Evolutionary conservation across 2,113 vertebrate genomes (phyloP), one percentile per base, ranked within the genome.

Genomic region (Anguilla rostrata): DNA sequence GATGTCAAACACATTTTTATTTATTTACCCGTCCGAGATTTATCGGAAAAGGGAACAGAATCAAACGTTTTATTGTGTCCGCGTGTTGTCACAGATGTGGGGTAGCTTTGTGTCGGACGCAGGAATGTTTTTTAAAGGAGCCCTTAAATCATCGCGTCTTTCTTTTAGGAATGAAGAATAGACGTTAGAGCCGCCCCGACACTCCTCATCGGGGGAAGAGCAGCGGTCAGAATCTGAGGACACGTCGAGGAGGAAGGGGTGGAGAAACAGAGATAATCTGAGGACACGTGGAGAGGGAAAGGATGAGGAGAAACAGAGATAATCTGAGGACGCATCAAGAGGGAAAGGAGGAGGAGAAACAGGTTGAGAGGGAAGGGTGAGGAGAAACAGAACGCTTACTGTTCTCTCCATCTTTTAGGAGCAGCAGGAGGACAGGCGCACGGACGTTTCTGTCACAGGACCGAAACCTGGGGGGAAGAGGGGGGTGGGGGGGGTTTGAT

Each of bases 21-120:
- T 84, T 84, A 87, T 78, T 84, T 53, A 34, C 75, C 83, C 66
- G 71, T 79, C 86, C 18, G 49, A 87, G 34, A 84, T 87, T 79
- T 84, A 87, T 66, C 80, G 82, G 39, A 87, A 49, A 75, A 26
- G 82, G 34, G 40, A 43, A 83, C 60, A 12, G 26, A 60, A 46
- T 83, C 66, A 84, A 26, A 53, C 56, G 53, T 87, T 84, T 63
- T 63, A 60, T 87, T 75, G n/a, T 43, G 18, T 40, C 85, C 78
- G 29, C 2, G n/a, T 83, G 63, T 66, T 56, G 81, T 86, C 86
- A 86, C 86, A 83, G 86, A 78, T 87, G 86, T 83, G 81, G 63
- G 71, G 81, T 56, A 78, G 82, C 57, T 86, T 86, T 34, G 53
- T 26, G 57, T 43, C 41, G 39, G 60, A 53, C 63, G 34, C 85